Conservation (phyloP, 2,797 vertebrate genomes). For the Molossus alvarezi region DNA sequence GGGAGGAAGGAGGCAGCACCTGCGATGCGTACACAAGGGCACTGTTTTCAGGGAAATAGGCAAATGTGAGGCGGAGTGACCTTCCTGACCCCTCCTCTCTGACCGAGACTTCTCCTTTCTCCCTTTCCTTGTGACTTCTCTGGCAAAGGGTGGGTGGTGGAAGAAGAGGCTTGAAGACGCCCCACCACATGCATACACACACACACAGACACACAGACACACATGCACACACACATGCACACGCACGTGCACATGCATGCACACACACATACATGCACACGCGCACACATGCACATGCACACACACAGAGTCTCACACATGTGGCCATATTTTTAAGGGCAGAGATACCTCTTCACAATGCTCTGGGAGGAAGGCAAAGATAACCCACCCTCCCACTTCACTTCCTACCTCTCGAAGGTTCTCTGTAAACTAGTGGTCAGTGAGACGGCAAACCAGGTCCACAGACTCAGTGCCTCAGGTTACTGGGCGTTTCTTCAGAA, state of each 20-base stretch:
- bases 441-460: neutral
- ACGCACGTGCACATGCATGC: neutral
- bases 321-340: neutral
- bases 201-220: neutral
- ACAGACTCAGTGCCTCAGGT: neutral
- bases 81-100: neutral
- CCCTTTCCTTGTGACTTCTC: neutral
- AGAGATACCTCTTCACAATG: neutral
- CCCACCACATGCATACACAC: neutral
- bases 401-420: neutral
- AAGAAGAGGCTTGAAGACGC: neutral
- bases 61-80: neutral
- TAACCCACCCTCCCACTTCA: neutral
- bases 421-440: neutral
- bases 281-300: neutral
- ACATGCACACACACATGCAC: neutral
- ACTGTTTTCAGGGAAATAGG: neutral
- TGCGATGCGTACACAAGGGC: neutral
- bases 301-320: neutral
- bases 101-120: neutral
- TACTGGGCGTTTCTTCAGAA: neutral
- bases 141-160: neutral
- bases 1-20: neutral
- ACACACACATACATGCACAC: neutral
- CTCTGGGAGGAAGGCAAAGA: neutral